Evolutionary conservation across 1,140 invertebrate species (phyloP).

Genomic region (Megathymus violae): DNA sequence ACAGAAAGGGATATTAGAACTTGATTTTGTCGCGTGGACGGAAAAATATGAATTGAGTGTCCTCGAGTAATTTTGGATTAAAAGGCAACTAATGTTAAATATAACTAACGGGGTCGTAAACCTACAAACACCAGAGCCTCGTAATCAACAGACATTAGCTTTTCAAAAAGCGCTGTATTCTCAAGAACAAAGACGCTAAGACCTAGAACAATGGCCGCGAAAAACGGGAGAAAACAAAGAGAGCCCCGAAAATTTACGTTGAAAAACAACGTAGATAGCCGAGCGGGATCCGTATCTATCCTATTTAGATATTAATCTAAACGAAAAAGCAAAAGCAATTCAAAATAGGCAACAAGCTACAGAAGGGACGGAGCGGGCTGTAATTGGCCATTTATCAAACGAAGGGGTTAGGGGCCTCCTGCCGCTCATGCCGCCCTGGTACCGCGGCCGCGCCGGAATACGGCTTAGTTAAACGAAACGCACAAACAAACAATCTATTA

Average conservation of each 20-base stretch:
- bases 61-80: too few relatives aligned
- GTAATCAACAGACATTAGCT: constrained; percentile 51
- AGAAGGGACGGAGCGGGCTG: constrained; percentile 78
- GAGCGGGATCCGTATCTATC: constrained; percentile 81
- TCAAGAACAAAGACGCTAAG: constrained; percentile 60
- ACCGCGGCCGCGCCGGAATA: constrained; percentile 49
- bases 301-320: constrained; percentile 84
- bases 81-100: too few relatives aligned
- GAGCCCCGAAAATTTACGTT: constrained; percentile 75
- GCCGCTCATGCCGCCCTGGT: constrained; percentile 67
- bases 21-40: too few relatives aligned
- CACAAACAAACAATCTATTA: constrained; percentile 66
- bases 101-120: too few relatives aligned
- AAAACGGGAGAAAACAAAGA: constrained; percentile 62
- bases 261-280: constrained; percentile 82
- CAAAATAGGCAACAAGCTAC: constrained; percentile 83
- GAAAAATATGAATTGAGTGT: too few relatives aligned
- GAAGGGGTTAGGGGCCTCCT: constrained; percentile 81
- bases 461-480: constrained; percentile 60
- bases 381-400: constrained; percentile 85
- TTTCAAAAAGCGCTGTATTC: constrained; percentile 50
- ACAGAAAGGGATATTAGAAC: too few relatives aligned
- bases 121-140: constrained; percentile 46
- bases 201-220: constrained; percentile 65
- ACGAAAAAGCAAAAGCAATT: constrained; percentile 83